Conservation (phyloP, 2,888 invertebrate species). For the Coelopa pilipes region DNA sequence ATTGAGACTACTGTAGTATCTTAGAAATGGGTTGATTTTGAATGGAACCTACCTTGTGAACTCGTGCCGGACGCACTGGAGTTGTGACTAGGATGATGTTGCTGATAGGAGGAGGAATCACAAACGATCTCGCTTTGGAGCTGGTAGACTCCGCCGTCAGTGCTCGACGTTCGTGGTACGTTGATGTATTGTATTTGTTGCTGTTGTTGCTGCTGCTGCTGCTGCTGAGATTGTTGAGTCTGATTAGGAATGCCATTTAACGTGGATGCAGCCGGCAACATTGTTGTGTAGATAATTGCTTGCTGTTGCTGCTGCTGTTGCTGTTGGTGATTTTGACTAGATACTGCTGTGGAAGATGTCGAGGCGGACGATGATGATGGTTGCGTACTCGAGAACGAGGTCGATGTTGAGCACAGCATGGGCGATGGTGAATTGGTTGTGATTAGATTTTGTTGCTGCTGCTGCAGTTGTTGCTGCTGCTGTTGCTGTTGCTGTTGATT, state of each 20-base stretch:
- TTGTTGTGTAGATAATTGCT: constrained; percentile 52
- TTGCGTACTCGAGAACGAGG: constrained; percentile 23
- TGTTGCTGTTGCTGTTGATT: constrained; percentile 52
- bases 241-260: constrained; percentile 56
- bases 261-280: constrained; percentile 61
- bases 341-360: constrained; percentile 35
- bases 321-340: constrained; percentile 37
- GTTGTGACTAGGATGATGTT: constrained; percentile 42
- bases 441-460: constrained; percentile 31
- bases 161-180: constrained; percentile 47
- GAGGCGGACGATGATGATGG: constrained; percentile 51
- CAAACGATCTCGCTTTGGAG: constrained; percentile 62
- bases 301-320: constrained; percentile 45
- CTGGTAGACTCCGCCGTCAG: constrained; percentile 61
- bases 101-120: constrained; percentile 51
- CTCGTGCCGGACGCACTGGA: constrained; percentile 30
- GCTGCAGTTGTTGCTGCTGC: constrained; percentile 40
- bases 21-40: not conserved
- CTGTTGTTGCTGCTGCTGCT: constrained; percentile 48
- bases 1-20: too few species aligned
- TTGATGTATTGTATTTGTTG: constrained; percentile 50
- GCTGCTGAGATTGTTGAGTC: constrained; percentile 48
- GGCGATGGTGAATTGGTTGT: constrained; percentile 36
- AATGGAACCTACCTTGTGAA: constrained; percentile 52
- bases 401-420: constrained; percentile 35